phyloP scores from a whole-genome alignment of 2,888 invertebrate genomes.

The Andrena marginata region DNA sequence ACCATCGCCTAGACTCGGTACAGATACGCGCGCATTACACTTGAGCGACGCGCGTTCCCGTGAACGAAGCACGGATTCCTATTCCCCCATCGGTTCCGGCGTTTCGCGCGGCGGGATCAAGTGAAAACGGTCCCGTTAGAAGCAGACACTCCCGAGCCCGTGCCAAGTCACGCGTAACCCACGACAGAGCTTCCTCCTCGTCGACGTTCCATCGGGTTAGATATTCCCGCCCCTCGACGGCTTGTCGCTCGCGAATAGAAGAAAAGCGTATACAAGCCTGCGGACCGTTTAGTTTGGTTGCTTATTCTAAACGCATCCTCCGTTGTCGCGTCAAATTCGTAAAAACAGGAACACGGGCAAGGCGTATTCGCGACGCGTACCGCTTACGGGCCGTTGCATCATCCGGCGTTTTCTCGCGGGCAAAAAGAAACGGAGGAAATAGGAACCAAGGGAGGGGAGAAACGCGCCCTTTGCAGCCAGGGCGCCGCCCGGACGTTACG shows the following conservation, averaged over 20 bases:
- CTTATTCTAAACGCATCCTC: conserved; percentile 5
- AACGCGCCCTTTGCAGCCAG: conserved; percentile 8
- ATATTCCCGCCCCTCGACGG: no score
- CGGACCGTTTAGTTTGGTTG: not conserved
- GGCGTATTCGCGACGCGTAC: conserved; percentile 5
- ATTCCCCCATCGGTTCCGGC: not conserved
- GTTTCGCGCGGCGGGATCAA: conserved; percentile 1
- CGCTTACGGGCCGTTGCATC: conserved; percentile 6
- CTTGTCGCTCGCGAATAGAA: no score
- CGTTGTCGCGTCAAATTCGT: not conserved
- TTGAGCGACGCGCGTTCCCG: conserved; percentile 21
- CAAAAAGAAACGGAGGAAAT: not conserved
- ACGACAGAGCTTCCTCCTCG: not conserved
- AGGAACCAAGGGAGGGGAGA: not conserved
- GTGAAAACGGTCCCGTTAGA: not conserved
- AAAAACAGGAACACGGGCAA: conserved; percentile 1
- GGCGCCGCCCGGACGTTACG: conserved; percentile 20
- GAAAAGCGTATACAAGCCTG: no score
- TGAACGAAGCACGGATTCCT: conserved; percentile 21
- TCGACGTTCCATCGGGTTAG: not conserved
- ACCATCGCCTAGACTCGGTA: conserved; percentile 51
- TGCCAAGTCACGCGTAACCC: conserved; percentile 1
- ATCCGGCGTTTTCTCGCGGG: conserved; percentile 9
- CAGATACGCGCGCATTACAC: conserved; percentile 27
- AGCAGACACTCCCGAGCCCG: no score